phyloP scores from a whole-genome alignment of 2,797 vertebrate genomes.

The Onychomys arenicola region DNA sequence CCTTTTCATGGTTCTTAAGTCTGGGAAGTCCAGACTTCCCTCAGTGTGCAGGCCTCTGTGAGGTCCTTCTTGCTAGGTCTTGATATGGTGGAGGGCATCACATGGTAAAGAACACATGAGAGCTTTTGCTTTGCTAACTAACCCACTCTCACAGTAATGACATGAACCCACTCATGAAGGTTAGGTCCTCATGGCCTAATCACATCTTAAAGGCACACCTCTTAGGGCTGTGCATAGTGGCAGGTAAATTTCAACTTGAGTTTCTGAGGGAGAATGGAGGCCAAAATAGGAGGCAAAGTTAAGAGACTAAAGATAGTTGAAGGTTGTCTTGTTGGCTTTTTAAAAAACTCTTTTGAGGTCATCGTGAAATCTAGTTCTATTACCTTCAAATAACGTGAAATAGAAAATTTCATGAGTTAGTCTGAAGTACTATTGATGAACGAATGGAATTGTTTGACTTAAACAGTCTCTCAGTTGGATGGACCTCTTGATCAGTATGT shows the following conservation, averaged over 20 bases:
- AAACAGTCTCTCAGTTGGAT: slow-evolving; percentile 26
- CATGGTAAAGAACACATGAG: background rate
- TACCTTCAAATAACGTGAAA: background rate
- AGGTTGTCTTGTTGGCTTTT: background rate
- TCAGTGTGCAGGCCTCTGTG: background rate
- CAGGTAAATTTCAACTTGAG: background rate
- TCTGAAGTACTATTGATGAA: background rate
- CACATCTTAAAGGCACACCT: background rate
- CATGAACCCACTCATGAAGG: background rate
- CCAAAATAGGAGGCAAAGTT: background rate
- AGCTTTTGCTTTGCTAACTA: background rate
- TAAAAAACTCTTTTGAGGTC: slow-evolving; percentile 2
- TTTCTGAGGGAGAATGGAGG: background rate
- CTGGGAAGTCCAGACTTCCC: background rate
- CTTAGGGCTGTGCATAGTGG: background rate
- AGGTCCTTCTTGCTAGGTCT: background rate
- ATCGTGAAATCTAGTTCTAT: background rate
- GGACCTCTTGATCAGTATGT: background rate
- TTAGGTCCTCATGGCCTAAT: background rate
- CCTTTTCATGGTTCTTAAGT: background rate
- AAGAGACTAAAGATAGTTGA: slow-evolving; percentile 4
- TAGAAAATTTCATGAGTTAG: background rate
- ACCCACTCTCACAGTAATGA: background rate
- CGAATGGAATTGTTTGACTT: slow-evolving; percentile 45
- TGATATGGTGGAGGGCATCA: background rate